Evolutionary conservation across 2,113 vertebrate species (phyloP), one percentile per base, ranked within the genome.

Genomic region (Hucho hucho): DNA sequence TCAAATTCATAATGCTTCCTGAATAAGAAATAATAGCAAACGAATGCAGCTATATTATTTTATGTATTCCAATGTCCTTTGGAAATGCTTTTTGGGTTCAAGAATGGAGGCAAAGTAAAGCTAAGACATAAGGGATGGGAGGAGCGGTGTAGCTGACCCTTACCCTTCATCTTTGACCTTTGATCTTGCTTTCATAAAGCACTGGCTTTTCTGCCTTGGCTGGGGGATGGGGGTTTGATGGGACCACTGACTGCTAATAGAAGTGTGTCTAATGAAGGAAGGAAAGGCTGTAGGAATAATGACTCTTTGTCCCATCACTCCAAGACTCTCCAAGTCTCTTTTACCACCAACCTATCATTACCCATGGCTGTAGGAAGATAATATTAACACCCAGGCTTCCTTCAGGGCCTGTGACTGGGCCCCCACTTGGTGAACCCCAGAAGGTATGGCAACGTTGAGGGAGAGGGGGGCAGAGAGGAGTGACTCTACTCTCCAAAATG

Each of bases 401-500:
- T 83, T 29, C 75, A 77, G 70, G 49, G 49, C 47, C 24, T 11
- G 18, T 83, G 86, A 86, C 86, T 83, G 83, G 79, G 87, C 37
- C 70, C 76, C 75, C 75, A 43, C 80, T 85, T 88, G 83, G 83
- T 89, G 81, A 76, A 83, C 73, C 86, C 86, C 81, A 87, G 81
- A 88, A 81, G 75, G 79, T 69, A 83, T 77, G 75, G 81, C 75
- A 83, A 86, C 81, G 78, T 80, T 81, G 75, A 63, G 84, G 69
- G 56, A 84, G 65, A 18, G 64, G 64, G 25, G 61, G 59, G 75
- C 82, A 76, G 67, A 79, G 79, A 82, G 82, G 79, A 79, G 71
- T 81, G 72, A 68, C 65, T 69, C 29, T 81, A 65, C 76, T 81
- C 69, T 7, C 69, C 4, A 16, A 25, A 61, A 22, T 43, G 22